A percentile compares a stretch with the other conserved stretches of the same genome.
These are phyloP conservation scores for Ceratosolen fusciceps DNA, from an alignment of 1,140 invertebrate genomes.

Conservation along the genomic window DNA sequence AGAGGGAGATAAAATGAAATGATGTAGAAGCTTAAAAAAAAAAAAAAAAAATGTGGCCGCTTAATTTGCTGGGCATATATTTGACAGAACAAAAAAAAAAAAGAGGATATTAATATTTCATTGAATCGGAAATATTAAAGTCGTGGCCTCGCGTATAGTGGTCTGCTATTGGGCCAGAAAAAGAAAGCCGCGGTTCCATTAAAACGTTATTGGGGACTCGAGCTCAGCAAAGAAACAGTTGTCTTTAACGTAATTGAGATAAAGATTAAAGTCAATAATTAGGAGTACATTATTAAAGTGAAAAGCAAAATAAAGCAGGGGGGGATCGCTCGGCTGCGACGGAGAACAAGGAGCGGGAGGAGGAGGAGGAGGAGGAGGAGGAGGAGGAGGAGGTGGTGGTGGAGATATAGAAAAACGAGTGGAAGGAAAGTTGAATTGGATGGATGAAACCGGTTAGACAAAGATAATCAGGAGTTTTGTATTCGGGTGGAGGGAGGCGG, in stretches of 20 bases:
- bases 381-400: no score
- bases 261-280: background rate
- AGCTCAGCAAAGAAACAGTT: background rate
- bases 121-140: background rate
- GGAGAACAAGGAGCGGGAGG: no score
- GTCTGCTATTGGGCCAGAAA: background rate
- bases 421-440: no score
- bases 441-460: background rate
- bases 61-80: background rate
- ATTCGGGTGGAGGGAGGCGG: background rate
- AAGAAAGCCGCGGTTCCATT: background rate
- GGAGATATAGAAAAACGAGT: no score
- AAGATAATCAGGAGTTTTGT: background rate
- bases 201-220: background rate
- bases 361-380: no score
- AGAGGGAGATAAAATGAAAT: no score
- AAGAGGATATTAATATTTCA: slow-evolving; percentile 1
- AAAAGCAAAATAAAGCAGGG: no score
- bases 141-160: background rate
- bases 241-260: background rate
- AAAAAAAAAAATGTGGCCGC: background rate
- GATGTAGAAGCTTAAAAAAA: background rate
- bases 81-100: background rate
- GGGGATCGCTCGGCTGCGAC: no score
- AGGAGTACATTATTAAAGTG: no score